Conservation (phyloP, 30 jellyfish, hydroid and myxozoan genomes). For the Chrysaora quinquecirrha region DNA sequence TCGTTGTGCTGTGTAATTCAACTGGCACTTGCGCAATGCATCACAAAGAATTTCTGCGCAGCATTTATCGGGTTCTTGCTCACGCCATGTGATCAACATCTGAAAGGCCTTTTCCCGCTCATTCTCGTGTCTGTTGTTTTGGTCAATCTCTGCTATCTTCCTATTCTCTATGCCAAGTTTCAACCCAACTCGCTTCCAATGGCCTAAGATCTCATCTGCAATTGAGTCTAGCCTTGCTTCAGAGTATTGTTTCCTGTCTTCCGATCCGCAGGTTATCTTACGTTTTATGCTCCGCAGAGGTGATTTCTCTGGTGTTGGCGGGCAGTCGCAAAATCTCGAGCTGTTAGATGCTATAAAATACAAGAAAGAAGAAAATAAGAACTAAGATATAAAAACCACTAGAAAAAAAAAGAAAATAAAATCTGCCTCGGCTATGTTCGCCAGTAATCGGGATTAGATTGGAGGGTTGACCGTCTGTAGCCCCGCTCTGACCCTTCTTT, state of each 20-base stretch:
- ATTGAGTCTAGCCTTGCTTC: constrained; percentile 80
- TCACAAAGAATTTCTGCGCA: constrained; percentile 24
- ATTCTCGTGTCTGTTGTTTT: constrained; percentile 66
- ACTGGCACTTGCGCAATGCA: constrained; percentile 68
- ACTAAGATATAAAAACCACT: neutral
- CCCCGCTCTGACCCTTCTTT: too few species aligned
- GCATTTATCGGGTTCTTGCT: constrained; percentile 84
- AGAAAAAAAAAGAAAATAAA: too few species aligned
- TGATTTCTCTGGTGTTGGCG: constrained; percentile 53
- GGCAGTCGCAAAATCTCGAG: constrained; percentile 56
- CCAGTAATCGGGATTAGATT: too few species aligned
- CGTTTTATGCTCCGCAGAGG: constrained; percentile 75
- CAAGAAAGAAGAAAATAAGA: neutral
- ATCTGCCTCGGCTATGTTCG: too few species aligned
- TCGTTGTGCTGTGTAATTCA: constrained; percentile 79
- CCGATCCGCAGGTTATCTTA: constrained; percentile 40
- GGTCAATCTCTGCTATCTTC: constrained; percentile 76
- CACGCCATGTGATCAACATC: constrained; percentile 92
- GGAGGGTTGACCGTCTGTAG: too few species aligned
- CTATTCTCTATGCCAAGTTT: constrained; percentile 62
- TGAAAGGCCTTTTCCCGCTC: constrained; percentile 96
- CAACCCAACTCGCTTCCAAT: constrained; percentile 90
- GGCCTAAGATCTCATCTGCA: constrained; percentile 71
- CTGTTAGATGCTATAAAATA: constrained; percentile 3
- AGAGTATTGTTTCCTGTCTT: constrained; percentile 13